Percentiles rank a stretch among this genome's conserved stretches.
phyloP scores from a whole-genome alignment of 2,888 invertebrate genomes.

The Pyrocoelia pectoralis region DNA sequence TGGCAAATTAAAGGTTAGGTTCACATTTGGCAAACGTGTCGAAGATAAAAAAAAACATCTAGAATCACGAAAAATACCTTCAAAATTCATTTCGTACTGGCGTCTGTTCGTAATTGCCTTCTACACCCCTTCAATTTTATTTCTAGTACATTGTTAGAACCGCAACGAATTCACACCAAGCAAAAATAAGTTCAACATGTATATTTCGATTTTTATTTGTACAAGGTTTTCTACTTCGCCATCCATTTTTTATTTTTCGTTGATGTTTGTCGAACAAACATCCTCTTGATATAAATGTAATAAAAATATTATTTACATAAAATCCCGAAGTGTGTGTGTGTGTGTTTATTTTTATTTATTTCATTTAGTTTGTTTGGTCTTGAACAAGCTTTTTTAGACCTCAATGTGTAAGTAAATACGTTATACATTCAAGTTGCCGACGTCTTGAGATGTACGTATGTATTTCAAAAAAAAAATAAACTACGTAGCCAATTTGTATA shows the following conservation, averaged over 20 bases:
- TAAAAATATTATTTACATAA: background rate
- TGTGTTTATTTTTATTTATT: background rate
- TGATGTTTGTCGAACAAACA: background rate
- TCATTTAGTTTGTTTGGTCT: background rate
- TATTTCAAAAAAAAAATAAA: background rate
- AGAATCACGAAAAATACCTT: background rate
- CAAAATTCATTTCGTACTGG: background rate
- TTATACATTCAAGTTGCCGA: too few species aligned
- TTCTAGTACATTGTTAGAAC: background rate
- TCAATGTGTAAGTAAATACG: too few species aligned
- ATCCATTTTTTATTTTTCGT: background rate
- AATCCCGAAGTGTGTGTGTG: background rate
- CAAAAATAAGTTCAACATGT: background rate
- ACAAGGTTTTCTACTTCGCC: background rate
- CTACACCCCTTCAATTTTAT: background rate
- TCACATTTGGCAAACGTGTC: background rate
- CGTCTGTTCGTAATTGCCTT: conserved; percentile 1
- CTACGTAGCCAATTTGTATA: background rate
- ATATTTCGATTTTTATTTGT: background rate
- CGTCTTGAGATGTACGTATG: too few species aligned
- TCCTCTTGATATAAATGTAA: background rate
- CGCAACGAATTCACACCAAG: background rate
- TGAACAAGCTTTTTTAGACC: too few species aligned
- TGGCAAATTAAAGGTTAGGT: background rate
- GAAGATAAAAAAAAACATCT: background rate